phyloP scores from a whole-genome alignment of 2,888 invertebrate species.

The Melanostoma scalare region DNA sequence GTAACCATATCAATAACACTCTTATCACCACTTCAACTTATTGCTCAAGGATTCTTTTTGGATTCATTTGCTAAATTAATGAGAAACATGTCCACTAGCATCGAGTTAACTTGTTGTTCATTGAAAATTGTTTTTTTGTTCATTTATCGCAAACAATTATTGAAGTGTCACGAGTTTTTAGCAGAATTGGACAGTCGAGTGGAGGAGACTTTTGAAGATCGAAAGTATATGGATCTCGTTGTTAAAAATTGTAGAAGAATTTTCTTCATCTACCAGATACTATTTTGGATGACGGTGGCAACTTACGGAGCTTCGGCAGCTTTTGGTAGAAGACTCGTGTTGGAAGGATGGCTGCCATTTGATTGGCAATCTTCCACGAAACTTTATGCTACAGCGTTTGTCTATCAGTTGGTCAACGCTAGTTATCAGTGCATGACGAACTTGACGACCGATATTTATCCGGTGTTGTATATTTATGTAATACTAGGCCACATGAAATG shows the following conservation, averaged over 20 bases:
- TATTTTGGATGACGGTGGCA: conserved; percentile 58
- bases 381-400: conserved; percentile 53
- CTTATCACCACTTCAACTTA: conserved; percentile 39
- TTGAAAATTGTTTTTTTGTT: conserved; percentile 62
- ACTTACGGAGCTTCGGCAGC: conserved; percentile 69
- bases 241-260: conserved; percentile 56
- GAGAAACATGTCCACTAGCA: conserved; percentile 69
- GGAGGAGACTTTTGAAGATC: conserved; percentile 46
- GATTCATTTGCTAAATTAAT: conserved; percentile 65
- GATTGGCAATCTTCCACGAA: conserved; percentile 43
- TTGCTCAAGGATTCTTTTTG: conserved; percentile 53
- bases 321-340: conserved; percentile 57
- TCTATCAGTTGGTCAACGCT: conserved; percentile 64
- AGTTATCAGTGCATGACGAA: conserved; percentile 62
- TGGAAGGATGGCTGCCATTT: conserved; percentile 62
- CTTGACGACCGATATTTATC: conserved; percentile 72
- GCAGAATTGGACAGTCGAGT: conserved; percentile 69
- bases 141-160: conserved; percentile 32
- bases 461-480: conserved; percentile 70
- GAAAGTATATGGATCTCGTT: conserved; percentile 48
- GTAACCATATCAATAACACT: conserved; percentile 48
- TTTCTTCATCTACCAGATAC: conserved; percentile 49
- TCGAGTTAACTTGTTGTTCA: conserved; percentile 62
- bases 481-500: conserved; percentile 73
- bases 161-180: conserved; percentile 50